Percentiles rank a stretch among this genome's conserved stretches.
These are phyloP conservation scores for Belgica antarctica DNA, from an alignment of 2,888 invertebrate genomes.

Conservation along the genomic window DNA sequence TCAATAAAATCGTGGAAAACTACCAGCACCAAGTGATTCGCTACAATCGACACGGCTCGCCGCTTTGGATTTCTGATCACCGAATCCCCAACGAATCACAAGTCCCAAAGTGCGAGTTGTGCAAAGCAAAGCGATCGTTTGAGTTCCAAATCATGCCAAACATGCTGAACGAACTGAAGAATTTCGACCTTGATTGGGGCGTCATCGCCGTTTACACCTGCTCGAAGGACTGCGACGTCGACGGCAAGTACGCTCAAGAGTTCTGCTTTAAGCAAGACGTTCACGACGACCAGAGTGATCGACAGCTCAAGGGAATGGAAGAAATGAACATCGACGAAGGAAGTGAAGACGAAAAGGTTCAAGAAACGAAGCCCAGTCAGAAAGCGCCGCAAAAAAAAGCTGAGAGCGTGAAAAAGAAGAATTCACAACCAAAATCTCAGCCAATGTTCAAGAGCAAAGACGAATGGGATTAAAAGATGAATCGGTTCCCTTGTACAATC, in stretches of 20 bases:
- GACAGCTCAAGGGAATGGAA: no score
- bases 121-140: conserved; percentile 74
- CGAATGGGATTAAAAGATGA: no score
- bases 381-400: no score
- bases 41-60: conserved; percentile 73
- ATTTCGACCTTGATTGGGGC: conserved; percentile 86
- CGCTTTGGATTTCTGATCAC: conserved; percentile 78
- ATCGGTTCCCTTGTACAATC: no score
- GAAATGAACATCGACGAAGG: no score
- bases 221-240: conserved; percentile 67
- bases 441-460: no score
- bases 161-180: conserved; percentile 66
- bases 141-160: conserved; percentile 94
- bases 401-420: no score
- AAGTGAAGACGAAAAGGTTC: no score
- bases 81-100: conserved; percentile 55
- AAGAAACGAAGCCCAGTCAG: no score
- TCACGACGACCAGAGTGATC: conserved; percentile 46
- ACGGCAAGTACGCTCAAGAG: conserved; percentile 71
- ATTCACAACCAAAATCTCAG: no score
- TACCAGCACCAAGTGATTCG: conserved; percentile 81
- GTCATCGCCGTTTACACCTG: conserved; percentile 84
- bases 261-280: conserved; percentile 83
- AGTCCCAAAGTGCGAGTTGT: conserved; percentile 72
- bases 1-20: conserved; percentile 66